Evolutionary conservation across 2,888 invertebrate species (phyloP).

Genomic region (Argyra leucocephala): DNA sequence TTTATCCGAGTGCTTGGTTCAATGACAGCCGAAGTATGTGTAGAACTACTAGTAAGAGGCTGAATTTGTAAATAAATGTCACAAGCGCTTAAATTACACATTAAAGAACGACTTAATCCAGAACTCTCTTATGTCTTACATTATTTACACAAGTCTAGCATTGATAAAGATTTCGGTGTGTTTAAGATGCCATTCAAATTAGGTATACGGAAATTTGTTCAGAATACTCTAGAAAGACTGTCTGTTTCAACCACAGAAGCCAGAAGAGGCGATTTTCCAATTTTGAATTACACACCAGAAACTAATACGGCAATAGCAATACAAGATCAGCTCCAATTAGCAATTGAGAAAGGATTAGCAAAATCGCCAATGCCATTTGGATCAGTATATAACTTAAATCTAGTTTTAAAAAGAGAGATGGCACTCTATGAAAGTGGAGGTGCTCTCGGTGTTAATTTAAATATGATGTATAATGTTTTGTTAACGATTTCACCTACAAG

Average conservation of each 20-base stretch:
- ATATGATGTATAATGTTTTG: conserved; percentile 10
- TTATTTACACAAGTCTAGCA: conserved; percentile 11
- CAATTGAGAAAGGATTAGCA: conserved; percentile 10
- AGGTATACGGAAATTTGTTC: conserved; percentile 10
- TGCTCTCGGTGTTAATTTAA: conserved; percentile 10
- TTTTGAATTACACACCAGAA: conserved; percentile 9
- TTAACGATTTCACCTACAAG: conserved; percentile 10
- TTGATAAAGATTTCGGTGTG: conserved; percentile 10
- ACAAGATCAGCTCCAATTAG: conserved; percentile 10
- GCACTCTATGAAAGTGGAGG: conserved; percentile 10
- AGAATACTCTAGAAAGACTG: conserved; percentile 10
- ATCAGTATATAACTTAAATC: conserved; percentile 10
- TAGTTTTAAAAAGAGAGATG: conserved; percentile 11
- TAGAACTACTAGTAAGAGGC: too few species aligned
- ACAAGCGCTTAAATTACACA: too few species aligned
- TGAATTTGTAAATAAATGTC: too few species aligned
- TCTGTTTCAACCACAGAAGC: conserved; percentile 10
- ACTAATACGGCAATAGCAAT: conserved; percentile 9
- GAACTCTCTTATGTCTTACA: conserved; percentile 9
- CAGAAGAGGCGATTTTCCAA: conserved; percentile 7
- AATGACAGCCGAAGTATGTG: too few species aligned
- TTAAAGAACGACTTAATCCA: neutral
- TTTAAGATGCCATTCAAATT: conserved; percentile 11
- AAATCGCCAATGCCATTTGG: conserved; percentile 10
- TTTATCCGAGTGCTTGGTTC: too few species aligned